Conservation (phyloP, 2,888 invertebrate genomes). For the Augochlorella aurata region DNA sequence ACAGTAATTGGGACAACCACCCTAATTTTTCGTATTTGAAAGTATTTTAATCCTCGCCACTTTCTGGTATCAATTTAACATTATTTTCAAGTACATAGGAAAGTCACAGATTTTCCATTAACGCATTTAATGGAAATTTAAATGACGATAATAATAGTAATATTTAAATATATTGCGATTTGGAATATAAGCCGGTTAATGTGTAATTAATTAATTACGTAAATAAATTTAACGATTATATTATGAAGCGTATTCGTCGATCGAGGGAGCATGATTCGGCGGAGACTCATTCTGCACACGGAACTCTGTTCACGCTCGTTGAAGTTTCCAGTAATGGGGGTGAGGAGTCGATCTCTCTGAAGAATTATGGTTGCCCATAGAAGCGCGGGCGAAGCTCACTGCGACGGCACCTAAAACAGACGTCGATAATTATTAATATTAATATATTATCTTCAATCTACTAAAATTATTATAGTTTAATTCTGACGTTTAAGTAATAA, state of each 20-base stretch:
- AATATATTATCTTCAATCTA: too few relatives aligned
- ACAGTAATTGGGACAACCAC: too few relatives aligned
- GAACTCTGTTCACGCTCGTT: constrained; percentile 64
- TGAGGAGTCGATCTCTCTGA: constrained; percentile 28
- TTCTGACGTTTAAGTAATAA: too few relatives aligned
- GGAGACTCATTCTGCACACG: constrained; percentile 16
- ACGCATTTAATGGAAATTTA: too few relatives aligned
- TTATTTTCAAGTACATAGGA: too few relatives aligned
- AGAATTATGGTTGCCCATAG: constrained; percentile 9
- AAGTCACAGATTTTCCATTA: too few relatives aligned
- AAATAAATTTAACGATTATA: not conserved
- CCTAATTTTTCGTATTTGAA: too few relatives aligned
- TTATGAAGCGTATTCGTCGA: not conserved
- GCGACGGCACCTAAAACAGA: not conserved
- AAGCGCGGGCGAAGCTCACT: not conserved
- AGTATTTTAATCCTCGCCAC: too few relatives aligned
- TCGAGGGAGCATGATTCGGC: not conserved
- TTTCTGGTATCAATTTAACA: too few relatives aligned
- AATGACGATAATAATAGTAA: not conserved
- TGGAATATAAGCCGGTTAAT: not conserved
- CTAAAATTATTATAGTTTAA: too few relatives aligned
- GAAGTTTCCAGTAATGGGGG: constrained; percentile 66
- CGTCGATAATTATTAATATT: not conserved
- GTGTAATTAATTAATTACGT: not conserved
- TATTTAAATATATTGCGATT: not conserved